Conservation (phyloP, 2,888 invertebrate species). For the Caenorhabditis becei region DNA sequence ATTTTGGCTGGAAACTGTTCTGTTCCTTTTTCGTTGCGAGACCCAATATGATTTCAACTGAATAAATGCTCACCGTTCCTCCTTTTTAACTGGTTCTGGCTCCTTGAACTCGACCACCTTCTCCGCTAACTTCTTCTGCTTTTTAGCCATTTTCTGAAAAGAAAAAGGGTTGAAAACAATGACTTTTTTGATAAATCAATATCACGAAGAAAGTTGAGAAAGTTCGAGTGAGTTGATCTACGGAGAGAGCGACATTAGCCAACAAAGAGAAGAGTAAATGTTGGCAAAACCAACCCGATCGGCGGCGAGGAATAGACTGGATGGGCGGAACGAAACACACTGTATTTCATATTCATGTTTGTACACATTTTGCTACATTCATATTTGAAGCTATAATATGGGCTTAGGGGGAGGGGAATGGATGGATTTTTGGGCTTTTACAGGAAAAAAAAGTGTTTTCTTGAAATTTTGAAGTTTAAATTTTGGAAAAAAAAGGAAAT, state of each 20-base stretch:
- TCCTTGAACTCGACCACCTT: conserved; percentile 46
- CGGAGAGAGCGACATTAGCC: conserved; percentile 12
- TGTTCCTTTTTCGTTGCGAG: no score
- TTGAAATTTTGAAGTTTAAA: no score
- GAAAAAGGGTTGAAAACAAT: not conserved
- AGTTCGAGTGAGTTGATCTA: conserved; percentile 10
- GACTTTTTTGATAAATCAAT: not conserved
- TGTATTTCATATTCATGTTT: not conserved
- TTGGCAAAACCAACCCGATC: conserved; percentile 11
- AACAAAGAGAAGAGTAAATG: conserved; percentile 16
- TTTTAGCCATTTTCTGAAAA: conserved; percentile 46
- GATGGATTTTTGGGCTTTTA: no score
- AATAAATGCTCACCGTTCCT: conserved; percentile 16
- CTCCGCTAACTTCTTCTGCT: conserved; percentile 29
- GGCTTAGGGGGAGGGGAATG: no score
- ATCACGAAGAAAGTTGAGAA: conserved; percentile 2
- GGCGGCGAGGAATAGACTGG: not conserved
- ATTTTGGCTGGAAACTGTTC: no score
- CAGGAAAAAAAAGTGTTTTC: no score
- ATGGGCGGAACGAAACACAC: not conserved
- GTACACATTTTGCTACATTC: not conserved
- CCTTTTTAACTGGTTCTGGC: conserved; percentile 17
- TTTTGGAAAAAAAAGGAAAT: no score
- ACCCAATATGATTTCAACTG: not conserved
- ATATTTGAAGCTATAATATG: no score